Evolutionary conservation across 1,140 invertebrate species (phyloP).

Genomic region (Eufriesea mexicana): DNA sequence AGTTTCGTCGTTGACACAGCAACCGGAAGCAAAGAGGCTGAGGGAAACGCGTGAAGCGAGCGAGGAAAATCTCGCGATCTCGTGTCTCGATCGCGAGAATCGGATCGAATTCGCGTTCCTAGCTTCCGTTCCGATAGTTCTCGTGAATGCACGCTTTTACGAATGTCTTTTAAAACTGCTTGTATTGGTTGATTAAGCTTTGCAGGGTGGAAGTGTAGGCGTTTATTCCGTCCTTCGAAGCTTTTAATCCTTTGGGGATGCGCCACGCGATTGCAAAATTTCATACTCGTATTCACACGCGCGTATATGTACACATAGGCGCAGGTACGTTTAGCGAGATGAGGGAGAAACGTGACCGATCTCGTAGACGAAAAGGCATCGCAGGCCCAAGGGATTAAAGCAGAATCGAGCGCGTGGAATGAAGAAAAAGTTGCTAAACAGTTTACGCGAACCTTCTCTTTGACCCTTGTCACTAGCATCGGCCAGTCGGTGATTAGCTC

Average conservation of each 20-base stretch:
- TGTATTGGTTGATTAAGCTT: constrained; percentile 52
- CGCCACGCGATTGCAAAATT: background rate
- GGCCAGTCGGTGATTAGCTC: constrained; percentile 87
- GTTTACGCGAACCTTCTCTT: constrained; percentile 84
- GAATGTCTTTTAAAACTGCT: background rate
- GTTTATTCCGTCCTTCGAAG: constrained; percentile 52
- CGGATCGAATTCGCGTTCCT: too few relatives aligned
- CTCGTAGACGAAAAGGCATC: background rate
- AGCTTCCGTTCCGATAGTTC: constrained; percentile 10
- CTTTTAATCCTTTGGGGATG: constrained; percentile 45
- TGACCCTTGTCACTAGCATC: constrained; percentile 83
- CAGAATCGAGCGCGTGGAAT: constrained; percentile 49
- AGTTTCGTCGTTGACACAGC: constrained; percentile 35
- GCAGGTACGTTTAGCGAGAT: too few relatives aligned
- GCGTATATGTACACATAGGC: too few relatives aligned
- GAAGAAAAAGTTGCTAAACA: constrained; percentile 56
- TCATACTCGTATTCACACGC: too few relatives aligned
- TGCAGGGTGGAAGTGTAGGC: constrained; percentile 51
- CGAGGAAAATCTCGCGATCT: constrained; percentile 32
- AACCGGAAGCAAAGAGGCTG: constrained; percentile 32
- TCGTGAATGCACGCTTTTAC: constrained; percentile 24
- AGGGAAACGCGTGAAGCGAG: background rate
- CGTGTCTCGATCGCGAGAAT: background rate
- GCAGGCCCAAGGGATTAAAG: constrained; percentile 40
- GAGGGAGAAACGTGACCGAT: too few relatives aligned